Evolutionary conservation across 2,113 vertebrate genomes (phyloP).

Genomic region (Columba livia): DNA sequence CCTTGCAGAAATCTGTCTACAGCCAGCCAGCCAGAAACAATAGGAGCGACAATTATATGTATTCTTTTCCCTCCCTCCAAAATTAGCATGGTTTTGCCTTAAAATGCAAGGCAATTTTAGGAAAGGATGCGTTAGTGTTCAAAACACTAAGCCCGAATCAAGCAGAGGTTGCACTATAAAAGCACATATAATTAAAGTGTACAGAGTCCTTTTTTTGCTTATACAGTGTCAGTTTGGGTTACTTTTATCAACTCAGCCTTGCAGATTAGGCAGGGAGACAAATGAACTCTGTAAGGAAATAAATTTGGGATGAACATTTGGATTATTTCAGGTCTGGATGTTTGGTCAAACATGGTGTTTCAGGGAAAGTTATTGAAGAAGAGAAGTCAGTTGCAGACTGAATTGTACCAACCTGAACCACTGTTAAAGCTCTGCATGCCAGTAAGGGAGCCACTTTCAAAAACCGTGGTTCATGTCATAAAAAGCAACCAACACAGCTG

Average conservation of each 20-base stretch:
- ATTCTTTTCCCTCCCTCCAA: background rate
- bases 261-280: background rate
- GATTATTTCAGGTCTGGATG: background rate
- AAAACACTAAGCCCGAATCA: background rate
- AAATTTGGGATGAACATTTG: background rate
- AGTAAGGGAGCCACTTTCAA: background rate
- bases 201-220: background rate
- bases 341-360: background rate
- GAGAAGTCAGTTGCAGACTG: background rate
- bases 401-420: background rate
- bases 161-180: background rate
- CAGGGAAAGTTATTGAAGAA: background rate
- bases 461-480: background rate
- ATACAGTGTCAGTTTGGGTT: background rate
- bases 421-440: background rate
- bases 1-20: constrained; percentile 61
- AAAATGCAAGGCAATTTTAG: background rate
- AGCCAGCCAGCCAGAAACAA: constrained; percentile 60
- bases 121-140: background rate
- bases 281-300: background rate
- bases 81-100: constrained; percentile 4
- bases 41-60: background rate
- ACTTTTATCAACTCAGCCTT: background rate
- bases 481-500: background rate
- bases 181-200: background rate